Evolutionary conservation across 1,140 invertebrate species (phyloP).

Genomic region (Drosophila ambigua): DNA sequence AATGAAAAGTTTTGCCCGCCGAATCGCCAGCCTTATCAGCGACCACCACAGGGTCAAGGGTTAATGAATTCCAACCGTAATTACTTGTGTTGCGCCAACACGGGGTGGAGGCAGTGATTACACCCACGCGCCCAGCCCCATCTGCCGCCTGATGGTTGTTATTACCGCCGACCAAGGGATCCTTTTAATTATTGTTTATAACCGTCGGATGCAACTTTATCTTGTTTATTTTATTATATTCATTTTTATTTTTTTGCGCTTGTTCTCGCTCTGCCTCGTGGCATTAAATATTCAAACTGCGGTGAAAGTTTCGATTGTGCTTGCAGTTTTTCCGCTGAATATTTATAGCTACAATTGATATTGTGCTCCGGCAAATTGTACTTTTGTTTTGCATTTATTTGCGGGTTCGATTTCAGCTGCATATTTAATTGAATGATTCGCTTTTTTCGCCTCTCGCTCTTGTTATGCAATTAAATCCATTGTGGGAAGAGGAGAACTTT

Average conservation of each 20-base stretch:
- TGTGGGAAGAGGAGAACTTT: background rate
- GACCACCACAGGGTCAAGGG: conserved; percentile 31
- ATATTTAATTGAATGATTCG: conserved; percentile 70
- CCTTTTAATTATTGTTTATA: conserved; percentile 81
- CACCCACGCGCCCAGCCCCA: conserved; percentile 35
- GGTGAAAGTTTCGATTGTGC: conserved; percentile 70
- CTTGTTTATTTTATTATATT: conserved; percentile 41
- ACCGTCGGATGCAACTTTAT: conserved; percentile 69
- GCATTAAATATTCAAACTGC: conserved; percentile 64
- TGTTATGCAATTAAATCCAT: conserved; percentile 18
- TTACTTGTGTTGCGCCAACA: conserved; percentile 33
- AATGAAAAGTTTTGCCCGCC: background rate
- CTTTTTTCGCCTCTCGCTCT: background rate
- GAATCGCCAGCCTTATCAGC: conserved; percentile 4
- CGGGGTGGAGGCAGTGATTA: conserved; percentile 6
- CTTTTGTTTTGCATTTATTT: conserved; percentile 57
- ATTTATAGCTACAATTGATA: conserved; percentile 64
- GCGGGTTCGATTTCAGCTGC: conserved; percentile 54
- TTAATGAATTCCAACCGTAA: conserved; percentile 70
- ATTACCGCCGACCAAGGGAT: conserved; percentile 47
- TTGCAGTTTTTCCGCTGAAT: conserved; percentile 57
- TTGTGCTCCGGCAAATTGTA: conserved; percentile 47
- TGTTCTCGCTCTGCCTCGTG: conserved; percentile 13
- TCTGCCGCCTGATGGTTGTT: conserved; percentile 30
- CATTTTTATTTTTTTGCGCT: background rate